Base-by-base conservation (phyloP, 2,888 invertebrate genomes). In the Limenitis camilla region DNA sequence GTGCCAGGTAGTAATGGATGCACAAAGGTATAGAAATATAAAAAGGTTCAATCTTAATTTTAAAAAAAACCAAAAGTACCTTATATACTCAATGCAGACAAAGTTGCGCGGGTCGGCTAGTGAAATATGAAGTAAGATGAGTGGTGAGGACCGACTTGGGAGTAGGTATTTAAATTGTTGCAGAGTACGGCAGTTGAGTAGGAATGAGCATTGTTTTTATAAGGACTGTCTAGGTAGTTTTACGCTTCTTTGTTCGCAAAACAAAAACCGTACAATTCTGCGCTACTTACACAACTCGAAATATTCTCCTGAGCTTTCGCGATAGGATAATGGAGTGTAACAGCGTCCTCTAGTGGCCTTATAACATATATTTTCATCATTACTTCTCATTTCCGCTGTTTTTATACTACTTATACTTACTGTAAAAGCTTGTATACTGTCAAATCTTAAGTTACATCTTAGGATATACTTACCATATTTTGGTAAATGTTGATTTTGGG, bases 281-380 rank as follows among this genome's bases (percentile, higher is more conserved):
- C 36, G 10, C 30, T 32, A 38, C 39, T 7, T 32, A 43, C 8
- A 38, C 27, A 11, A 32, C 29, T 33, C 39, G n/a, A 32, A 39
- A 36, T 11, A 39, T 43, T 43, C 32, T 33, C 43, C 27, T 7
- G 29, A 39, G 43, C 28, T 30, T 39, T 36, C 28, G 28, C 32
- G 43, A 50, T 50, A 43, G 42, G 43, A 50, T 43, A 43, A 43
- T 43, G 32, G 19, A 46, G 45, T 46, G 43, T 50, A 8, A 38
- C 32, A 50, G 38, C 11, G 38, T 32, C 39, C 28, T 43, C 32
- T 8, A 42, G 38, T 19, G 30, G 31, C 11, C 5, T 44, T 33
- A 28, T 27, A 28, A n/a, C 19, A 27, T 19, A 10, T 7, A 33
- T 43, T 28, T 43, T 27, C n/a, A 10, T 36, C n/a, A 36, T 33